A percentile compares a stretch with the other conserved stretches of the same genome.
Evolutionary conservation across 2,797 vertebrate genomes (phyloP).

Genomic region (Nyctalus aviator): DNA sequence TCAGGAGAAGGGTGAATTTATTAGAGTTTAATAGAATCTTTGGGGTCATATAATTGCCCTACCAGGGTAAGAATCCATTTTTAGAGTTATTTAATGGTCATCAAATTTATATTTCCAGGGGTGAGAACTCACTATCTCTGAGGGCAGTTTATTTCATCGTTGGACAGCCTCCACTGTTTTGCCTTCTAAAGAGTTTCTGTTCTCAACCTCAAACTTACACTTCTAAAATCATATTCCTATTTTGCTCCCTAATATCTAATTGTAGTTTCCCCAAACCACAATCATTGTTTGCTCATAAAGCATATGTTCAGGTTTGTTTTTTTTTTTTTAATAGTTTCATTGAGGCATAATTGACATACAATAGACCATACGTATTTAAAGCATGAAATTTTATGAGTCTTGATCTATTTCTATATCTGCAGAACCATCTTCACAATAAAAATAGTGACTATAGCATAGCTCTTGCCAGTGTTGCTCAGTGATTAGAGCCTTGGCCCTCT

Average conservation of each 20-base stretch:
- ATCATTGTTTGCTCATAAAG: neutral
- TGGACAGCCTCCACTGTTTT: neutral
- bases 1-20: neutral
- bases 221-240: neutral
- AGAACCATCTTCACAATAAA: neutral
- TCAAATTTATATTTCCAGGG: neutral
- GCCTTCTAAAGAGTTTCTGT: neutral
- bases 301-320: neutral
- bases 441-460: neutral
- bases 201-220: neutral
- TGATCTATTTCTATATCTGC: neutral
- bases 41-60: neutral
- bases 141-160: neutral
- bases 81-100: neutral
- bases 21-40: neutral
- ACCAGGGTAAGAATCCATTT: neutral
- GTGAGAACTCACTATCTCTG: neutral
- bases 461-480: no score
- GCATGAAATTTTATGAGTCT: neutral
- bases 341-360: neutral
- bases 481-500: no score
- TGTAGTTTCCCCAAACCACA: neutral
- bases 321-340: neutral
- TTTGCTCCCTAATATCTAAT: neutral
- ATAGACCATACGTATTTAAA: neutral